These are phyloP conservation scores for Baccha elongata DNA, from an alignment of 2,888 invertebrate genomes.

Conservation along the genomic window DNA sequence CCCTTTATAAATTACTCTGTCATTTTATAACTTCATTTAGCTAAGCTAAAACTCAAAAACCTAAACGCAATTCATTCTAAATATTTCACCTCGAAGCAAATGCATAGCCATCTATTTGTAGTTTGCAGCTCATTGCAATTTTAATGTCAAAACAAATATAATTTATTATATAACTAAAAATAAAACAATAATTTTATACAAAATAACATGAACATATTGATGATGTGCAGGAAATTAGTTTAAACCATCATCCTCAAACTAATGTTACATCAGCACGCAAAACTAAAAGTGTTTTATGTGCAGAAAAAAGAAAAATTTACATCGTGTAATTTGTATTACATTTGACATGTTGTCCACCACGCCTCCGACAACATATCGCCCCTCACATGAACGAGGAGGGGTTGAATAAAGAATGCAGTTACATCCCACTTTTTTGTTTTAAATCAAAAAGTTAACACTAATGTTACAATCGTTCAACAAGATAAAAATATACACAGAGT, in stretches of 20 bases:
- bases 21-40: conserved; percentile 3
- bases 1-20: neutral
- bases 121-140: neutral
- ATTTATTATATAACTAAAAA: neutral
- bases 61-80: neutral
- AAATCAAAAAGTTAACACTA: conserved; percentile 45
- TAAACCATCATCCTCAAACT: conserved; percentile 30
- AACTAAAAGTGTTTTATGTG: conserved; percentile 29
- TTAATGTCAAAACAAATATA: conserved; percentile 18
- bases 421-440: conserved; percentile 11
- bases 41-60: neutral
- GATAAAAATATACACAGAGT: conserved; percentile 24
- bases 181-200: neutral
- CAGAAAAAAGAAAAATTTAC: conserved; percentile 51
- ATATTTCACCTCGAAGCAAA: neutral
- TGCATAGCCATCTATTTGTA: neutral
- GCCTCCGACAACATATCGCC: conserved; percentile 7
- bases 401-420: neutral
- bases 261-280: conserved; percentile 31
- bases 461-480: conserved; percentile 54
- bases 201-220: neutral
- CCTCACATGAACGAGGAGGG: neutral
- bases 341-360: conserved; percentile 44
- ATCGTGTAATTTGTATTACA: conserved; percentile 53
- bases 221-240: conserved; percentile 51